A percentile compares a stretch with the other conserved stretches of the same genome.
These are phyloP conservation scores for Pollicipes pollicipes DNA, from an alignment of 1,140 invertebrate genomes.

Conservation along the genomic window DNA sequence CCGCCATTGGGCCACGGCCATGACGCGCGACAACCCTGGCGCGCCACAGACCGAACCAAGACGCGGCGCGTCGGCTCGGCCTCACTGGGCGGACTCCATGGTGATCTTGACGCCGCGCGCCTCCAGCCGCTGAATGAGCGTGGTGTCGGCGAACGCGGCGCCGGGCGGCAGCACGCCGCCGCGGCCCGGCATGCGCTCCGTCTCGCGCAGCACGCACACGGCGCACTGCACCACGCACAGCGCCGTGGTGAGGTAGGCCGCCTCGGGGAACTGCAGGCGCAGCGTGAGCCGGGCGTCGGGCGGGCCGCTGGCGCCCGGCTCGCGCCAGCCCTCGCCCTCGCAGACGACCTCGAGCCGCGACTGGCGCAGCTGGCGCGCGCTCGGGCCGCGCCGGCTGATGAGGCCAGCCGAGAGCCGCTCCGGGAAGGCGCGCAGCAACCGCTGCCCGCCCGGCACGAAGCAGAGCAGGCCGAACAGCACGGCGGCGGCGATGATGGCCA, in stretches of 20 bases:
- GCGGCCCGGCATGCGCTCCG: neutral
- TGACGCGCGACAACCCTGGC: no score
- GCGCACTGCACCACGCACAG: neutral
- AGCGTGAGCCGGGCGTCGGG: neutral
- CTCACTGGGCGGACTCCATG: neutral
- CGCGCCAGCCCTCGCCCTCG: neutral
- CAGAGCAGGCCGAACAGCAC: neutral
- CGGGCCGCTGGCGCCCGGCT: neutral
- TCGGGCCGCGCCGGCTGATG: neutral
- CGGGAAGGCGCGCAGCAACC: neutral
- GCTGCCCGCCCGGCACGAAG: neutral
- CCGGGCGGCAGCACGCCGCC: slow-evolving; percentile 8
- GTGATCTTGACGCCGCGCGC: neutral
- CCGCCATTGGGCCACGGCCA: no score
- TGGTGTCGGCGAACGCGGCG: slow-evolving; percentile 10
- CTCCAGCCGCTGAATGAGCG: slow-evolving; percentile 4
- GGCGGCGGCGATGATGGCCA: neutral
- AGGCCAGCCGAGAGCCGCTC: neutral
- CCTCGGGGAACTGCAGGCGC: neutral
- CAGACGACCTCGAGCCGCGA: neutral
- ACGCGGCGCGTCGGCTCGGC: no score
- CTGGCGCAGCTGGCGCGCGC: neutral
- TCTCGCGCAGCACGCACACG: neutral
- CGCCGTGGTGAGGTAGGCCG: slow-evolving; percentile 1
- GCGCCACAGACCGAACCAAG: no score